Base-by-base conservation (phyloP, 30 jellyfish, hydroid and myxozoan species). In the Mastigias papua region DNA sequence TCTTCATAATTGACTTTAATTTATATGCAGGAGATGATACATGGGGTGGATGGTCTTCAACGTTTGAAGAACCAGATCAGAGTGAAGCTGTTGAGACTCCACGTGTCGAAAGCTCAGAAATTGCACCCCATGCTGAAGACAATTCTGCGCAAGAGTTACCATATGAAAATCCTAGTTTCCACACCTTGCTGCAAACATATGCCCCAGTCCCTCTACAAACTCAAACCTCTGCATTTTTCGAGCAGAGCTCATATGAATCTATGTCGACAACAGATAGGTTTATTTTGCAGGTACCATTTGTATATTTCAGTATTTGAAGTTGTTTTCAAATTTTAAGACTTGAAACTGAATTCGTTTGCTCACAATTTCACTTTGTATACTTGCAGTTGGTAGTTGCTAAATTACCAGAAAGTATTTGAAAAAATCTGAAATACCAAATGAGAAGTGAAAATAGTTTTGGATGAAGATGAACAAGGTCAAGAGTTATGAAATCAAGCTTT, bases 21-120 rank as follows among this genome's bases (percentile, higher is more conserved):
- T 19, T 80, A 5, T 82, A 84, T 13, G 58, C 81, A 42, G 95
- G 92, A 27, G 98, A 78, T 25, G 88, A 42, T 60, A 66, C 91
- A 15, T 94, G 98, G 98, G 69, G 94, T 27, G 98, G 98, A 34
- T 94, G 98, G 98, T 94, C 98, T 25, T 94, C 98, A 9, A 75
- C 97, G 19, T 94, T 94, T 67, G 95, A n/a, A n/a, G n/a, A 94
- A 9, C 31, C 91, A 33, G 93, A 82, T 26, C 84, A 28, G 20
- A 60, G 35, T 48, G 86, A 84, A 20, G n/a, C 78, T 1, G 33
- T 76, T 0, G 83, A 50, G 21, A 37, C 88, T 11, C 88, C 73
- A 29, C 23, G 7, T 30, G 49, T 54, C 31, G 93, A 72, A 26
- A 27, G 23, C 2, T 48, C 86, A 2, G 69, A 76, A 20, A 48